A percentile compares a stretch with the other conserved stretches of the same genome.
These are phyloP conservation scores for Panulirus ornatus DNA, from an alignment of 1,140 invertebrate species.

Conservation along the genomic window DNA sequence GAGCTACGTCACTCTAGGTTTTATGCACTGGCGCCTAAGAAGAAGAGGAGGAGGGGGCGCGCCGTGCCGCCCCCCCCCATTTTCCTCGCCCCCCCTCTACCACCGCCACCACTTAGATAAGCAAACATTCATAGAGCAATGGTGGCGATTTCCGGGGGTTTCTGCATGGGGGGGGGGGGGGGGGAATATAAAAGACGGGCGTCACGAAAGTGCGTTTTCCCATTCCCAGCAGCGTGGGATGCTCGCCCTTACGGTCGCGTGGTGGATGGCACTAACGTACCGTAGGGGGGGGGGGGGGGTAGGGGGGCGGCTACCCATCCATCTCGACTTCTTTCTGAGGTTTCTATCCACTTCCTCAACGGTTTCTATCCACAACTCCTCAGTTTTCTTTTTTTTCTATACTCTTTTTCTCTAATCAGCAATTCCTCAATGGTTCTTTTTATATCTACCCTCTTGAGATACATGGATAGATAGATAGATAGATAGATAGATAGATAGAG, in stretches of 20 bases:
- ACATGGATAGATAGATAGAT: too few species aligned
- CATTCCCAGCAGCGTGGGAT: not conserved
- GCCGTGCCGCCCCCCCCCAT: too few species aligned
- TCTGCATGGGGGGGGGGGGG: too few species aligned
- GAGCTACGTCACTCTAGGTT: not conserved
- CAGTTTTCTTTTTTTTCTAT: not conserved
- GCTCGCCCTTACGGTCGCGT: not conserved
- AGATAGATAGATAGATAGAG: too few species aligned
- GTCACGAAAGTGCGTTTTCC: not conserved
- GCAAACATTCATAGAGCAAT: not conserved
- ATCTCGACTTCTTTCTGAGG: not conserved
- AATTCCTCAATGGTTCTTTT: not conserved
- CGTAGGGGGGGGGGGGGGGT: not conserved
- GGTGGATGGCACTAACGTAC: not conserved
- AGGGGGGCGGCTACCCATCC: not conserved
- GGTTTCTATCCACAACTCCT: too few species aligned
- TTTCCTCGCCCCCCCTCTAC: too few species aligned
- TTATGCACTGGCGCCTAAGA: not conserved
- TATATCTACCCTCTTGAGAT: too few species aligned
- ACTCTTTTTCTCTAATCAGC: not conserved
- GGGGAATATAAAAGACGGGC: too few species aligned
- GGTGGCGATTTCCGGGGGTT: not conserved
- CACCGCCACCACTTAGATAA: too few species aligned
- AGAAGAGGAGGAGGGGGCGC: not conserved
- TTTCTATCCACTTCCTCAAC: not conserved